Evolutionary conservation across 1,140 invertebrate genomes (phyloP).

Genomic region (Eufriesea mexicana): DNA sequence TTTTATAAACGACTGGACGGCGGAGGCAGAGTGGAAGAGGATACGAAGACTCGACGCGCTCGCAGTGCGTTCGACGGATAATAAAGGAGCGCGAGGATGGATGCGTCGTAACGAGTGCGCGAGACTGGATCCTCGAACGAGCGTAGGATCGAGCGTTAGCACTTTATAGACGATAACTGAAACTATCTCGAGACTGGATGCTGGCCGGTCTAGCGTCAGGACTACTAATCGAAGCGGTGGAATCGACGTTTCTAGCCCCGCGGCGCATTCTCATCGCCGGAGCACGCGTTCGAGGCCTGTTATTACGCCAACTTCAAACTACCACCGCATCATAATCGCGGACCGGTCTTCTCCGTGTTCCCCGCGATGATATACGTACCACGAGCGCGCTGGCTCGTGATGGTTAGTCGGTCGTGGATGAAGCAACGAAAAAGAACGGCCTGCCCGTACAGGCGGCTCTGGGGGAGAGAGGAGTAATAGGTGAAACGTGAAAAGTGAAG

Average conservation of each 20-base stretch:
- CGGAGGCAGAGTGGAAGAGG: neutral
- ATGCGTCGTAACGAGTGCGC: slow-evolving; percentile 32
- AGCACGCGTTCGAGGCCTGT: slow-evolving; percentile 53
- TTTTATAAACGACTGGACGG: neutral
- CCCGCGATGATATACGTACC: slow-evolving; percentile 16
- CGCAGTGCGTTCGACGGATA: neutral
- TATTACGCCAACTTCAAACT: slow-evolving; percentile 63
- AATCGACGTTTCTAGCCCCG: slow-evolving; percentile 49
- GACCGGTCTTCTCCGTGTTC: slow-evolving; percentile 25
- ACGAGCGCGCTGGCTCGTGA: neutral
- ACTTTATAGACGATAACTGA: slow-evolving; percentile 63
- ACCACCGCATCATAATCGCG: slow-evolving; percentile 58
- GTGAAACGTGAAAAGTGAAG: neutral
- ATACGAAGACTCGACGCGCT: no score
- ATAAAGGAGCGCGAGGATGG: neutral
- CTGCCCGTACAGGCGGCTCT: no score
- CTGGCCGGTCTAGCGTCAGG: slow-evolving; percentile 20
- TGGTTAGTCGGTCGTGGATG: neutral
- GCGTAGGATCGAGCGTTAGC: slow-evolving; percentile 46
- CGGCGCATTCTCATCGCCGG: slow-evolving; percentile 59
- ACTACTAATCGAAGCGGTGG: slow-evolving; percentile 59
- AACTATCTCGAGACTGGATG: slow-evolving; percentile 49
- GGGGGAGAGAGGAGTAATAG: no score
- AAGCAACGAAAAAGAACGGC: neutral
- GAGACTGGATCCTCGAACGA: slow-evolving; percentile 32